These are phyloP conservation scores for Ceratosolen fusciceps DNA, from an alignment of 1,140 invertebrate genomes.

Conservation along the genomic window DNA sequence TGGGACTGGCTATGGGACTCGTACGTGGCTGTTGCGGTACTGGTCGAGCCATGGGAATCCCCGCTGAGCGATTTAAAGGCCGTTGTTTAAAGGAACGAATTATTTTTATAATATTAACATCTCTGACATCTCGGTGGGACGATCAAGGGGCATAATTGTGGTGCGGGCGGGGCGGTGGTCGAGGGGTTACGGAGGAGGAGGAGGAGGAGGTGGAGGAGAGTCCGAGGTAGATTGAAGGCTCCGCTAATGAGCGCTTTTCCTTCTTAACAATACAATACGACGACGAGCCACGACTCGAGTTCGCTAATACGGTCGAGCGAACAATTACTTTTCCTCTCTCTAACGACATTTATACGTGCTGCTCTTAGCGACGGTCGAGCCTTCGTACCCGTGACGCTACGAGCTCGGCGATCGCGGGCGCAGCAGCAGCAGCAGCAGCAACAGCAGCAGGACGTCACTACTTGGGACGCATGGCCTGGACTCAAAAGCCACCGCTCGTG, in stretches of 20 bases:
- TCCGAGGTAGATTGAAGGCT: not conserved
- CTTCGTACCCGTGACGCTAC: not conserved
- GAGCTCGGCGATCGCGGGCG: not conserved
- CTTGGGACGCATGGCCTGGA: slow-evolving; percentile 14
- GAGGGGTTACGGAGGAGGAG: not conserved
- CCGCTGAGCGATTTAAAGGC: not conserved
- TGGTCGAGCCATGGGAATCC: not conserved
- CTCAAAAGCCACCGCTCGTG: slow-evolving; percentile 23
- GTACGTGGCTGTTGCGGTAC: not conserved
- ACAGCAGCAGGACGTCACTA: slow-evolving; percentile 32
- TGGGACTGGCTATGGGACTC: not conserved
- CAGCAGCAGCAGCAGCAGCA: not conserved
- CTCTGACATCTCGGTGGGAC: not conserved
- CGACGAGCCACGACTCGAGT: slow-evolving; percentile 20
- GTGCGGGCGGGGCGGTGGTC: too few species aligned
- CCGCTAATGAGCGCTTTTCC: slow-evolving; percentile 31
- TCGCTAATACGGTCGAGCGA: slow-evolving; percentile 32
- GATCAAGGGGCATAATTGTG: slow-evolving; percentile 1
- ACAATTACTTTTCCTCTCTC: slow-evolving; percentile 38
- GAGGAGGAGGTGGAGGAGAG: not conserved
- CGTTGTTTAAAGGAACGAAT: not conserved
- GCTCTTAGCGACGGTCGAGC: too few species aligned
- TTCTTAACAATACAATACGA: slow-evolving; percentile 33
- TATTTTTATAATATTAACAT: not conserved
- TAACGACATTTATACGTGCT: slow-evolving; percentile 2